Base-by-base conservation (phyloP, 2,797 vertebrate species). In the Rhinogobio ventralis region DNA sequence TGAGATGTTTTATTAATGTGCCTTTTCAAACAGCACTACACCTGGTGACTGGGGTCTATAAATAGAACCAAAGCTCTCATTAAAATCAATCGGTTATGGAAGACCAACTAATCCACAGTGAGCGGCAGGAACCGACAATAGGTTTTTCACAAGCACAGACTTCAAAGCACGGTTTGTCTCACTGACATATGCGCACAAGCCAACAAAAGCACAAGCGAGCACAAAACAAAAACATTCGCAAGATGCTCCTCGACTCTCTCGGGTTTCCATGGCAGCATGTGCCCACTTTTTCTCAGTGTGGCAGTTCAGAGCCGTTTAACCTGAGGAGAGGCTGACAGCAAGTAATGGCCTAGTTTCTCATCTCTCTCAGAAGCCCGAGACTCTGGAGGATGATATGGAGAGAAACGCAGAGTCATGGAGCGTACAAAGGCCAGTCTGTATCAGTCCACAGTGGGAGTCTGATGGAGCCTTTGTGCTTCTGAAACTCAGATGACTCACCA, bases 261-360 rank as follows among this genome's bases (percentile, higher is more conserved):
- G 45, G 86, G 93, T 94, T 93, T 87, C 91, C 89, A 94, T 93
- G 88, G 92, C 82, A 92, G 87, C 88, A 28, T 45, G 33, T 33
- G 79, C 79, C 73, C 83, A 88, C 90, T 89, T 90, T 86, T 15
- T 82, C 19, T 46, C 81, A 80, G 39, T 10, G 13, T 66, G 80
- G 79, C 36, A 79, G 71, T 73, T 78, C 49, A 79, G 66, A 75
- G 66, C 68, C 83, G 79, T 72, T 81, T n/a, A 78, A 85, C 85
- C 83, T 66, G 77, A 78, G 72, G 73, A 74, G 60, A 73, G 80
- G 76, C 53, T 85, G 78, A 87, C 75, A 79, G 87, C 84, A 72
- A 49, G 17, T 13, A 28, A 17, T 51, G 73, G 68, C 86, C 84
- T 62, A 76, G 66, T 69, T 84, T 74, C 73, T 87, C 33, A 10